Conservation (phyloP, 2,888 invertebrate genomes). For the Oxytorus armatus region DNA sequence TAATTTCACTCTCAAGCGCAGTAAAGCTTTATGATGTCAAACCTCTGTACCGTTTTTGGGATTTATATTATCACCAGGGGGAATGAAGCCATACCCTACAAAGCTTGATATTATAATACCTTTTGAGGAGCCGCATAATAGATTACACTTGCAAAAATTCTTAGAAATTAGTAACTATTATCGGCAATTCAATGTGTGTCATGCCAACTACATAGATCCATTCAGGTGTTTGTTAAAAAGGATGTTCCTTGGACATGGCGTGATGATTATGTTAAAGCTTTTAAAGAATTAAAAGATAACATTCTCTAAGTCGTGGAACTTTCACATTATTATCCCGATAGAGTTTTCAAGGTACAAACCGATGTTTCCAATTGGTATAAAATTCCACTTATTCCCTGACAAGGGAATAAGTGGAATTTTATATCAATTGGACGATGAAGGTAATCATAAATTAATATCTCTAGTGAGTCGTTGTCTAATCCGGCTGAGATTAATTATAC, state of each 20-base stretch:
- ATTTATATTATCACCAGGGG: no score
- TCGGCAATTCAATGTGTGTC: background rate
- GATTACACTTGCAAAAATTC: background rate
- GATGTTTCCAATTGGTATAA: background rate
- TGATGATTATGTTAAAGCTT: background rate
- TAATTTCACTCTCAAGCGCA: no score
- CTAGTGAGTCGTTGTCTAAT: background rate
- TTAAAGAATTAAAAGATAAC: background rate
- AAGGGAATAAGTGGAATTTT: background rate
- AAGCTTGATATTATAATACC: background rate
- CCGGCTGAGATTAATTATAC: background rate
- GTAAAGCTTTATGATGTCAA: no score
- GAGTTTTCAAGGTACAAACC: background rate
- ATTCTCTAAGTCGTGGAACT: background rate
- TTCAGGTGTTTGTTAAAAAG: no score
- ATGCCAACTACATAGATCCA: no score
- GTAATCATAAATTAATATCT: background rate
- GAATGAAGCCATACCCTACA: no score
- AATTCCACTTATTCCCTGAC: no score
- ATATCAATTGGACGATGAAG: background rate
- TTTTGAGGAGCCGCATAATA: background rate
- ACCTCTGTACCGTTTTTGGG: no score
- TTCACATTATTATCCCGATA: background rate
- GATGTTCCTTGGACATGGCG: no score
- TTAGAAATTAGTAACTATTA: background rate